Base-by-base conservation (phyloP, 2,797 vertebrate genomes). In the Peromyscus eremicus region DNA sequence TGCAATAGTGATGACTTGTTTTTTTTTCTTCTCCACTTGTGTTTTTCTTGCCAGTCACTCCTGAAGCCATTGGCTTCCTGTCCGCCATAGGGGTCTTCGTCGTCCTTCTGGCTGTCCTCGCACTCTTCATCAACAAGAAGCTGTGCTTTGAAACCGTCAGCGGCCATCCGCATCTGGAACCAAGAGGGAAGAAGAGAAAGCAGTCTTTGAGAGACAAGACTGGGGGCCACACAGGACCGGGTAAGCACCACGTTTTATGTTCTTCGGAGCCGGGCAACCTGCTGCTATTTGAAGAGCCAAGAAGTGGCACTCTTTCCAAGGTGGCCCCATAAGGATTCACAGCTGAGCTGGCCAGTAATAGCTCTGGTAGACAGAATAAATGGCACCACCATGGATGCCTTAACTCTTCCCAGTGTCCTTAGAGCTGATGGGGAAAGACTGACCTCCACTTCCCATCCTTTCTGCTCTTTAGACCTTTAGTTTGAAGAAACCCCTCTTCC, bases 111-210 rank as follows among this genome's bases (percentile, higher is more conserved):
- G 98, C 99, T 25, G 97, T 99, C 93, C 98, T 99, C 90, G 99
- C 99, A 97, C 98, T 99, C 98, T 99, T 99, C 98, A 99, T 99
- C 99, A 99, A 99, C 98, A 99, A 99, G 98, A 99, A 99, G 97
- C 97, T 99, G 96, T 99, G 98, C 97, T 99, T 99, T 95, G 99
- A 99, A 40, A 98, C 98, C 5, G 98, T 99, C 29, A 98, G 98
- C 3, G 99, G 98, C 0, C 98, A 99, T 64, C 98, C 98, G 16
- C 99, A 99, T 83, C 98, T 99, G 94, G 98, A 99, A 96, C 98
- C 98, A 40, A 97, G 95, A 60, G 96, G 98, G 40, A 97, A 94
- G 93, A 98, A 93, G 93, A 98, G 98, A 92, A 99, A 98, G 73
- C 95, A 92, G 73, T 97, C 97, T 75, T 43, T 75, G 60, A 96